phyloP scores from a whole-genome alignment of 1,140 invertebrate genomes.

The Brachionus rubens region DNA sequence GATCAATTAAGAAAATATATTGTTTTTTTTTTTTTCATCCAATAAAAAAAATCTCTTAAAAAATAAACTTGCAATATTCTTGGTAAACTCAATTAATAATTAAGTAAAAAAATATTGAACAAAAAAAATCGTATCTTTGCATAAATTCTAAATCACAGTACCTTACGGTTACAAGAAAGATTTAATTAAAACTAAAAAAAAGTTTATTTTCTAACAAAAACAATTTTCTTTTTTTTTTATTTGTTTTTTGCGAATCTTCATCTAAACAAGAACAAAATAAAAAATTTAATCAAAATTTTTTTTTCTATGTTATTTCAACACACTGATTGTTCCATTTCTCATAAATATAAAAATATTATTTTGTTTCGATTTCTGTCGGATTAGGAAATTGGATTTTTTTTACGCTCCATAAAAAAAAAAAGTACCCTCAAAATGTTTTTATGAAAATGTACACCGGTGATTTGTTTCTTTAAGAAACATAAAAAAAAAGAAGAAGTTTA shows the following conservation, averaged over 20 bases:
- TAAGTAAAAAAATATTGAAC: constrained; percentile 40
- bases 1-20: constrained; percentile 13
- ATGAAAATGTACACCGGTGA: no score
- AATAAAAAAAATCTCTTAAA: no score
- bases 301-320: not conserved
- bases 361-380: constrained; percentile 2
- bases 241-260: no score
- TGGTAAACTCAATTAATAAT: constrained; percentile 8
- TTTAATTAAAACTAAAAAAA: constrained; percentile 1
- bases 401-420: constrained; percentile 5
- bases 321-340: constrained; percentile 37
- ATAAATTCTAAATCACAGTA: not conserved
- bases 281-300: no score
- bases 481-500: not conserved
- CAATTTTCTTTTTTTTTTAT: not conserved
- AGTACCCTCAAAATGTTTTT: not conserved
- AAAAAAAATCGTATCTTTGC: not conserved
- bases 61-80: constrained; percentile 34
- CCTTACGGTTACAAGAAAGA: constrained; percentile 21
- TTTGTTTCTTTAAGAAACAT: no score
- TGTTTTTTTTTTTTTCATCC: constrained; percentile 29
- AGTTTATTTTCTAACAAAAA: not conserved
- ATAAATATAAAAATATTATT: constrained; percentile 16
- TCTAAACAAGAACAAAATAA: no score
- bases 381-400: constrained; percentile 34